These are phyloP conservation scores for Acholoe squamosa DNA, from an alignment of 2,888 invertebrate genomes.

Conservation along the genomic window DNA sequence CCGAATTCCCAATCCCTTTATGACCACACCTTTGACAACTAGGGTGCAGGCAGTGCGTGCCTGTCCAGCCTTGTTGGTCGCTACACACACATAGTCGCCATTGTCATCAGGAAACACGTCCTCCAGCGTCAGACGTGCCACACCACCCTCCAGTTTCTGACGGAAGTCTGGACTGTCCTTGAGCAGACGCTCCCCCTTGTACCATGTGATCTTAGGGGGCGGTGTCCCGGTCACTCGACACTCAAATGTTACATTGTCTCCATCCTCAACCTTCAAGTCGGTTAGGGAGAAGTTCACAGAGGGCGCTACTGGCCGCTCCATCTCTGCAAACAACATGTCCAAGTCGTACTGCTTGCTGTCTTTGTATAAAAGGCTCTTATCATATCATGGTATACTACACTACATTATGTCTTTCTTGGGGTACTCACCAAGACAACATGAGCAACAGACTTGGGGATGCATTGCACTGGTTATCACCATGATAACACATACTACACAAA, in stretches of 20 bases:
- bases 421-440: no score
- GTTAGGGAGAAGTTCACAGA: not conserved
- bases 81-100: conserved; percentile 76
- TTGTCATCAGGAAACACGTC: conserved; percentile 72
- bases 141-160: conserved; percentile 72
- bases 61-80: conserved; percentile 74
- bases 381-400: no score
- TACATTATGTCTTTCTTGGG: no score
- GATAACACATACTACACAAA: no score
- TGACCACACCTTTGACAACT: conserved; percentile 58
- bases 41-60: conserved; percentile 66
- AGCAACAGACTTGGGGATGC: no score
- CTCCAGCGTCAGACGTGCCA: conserved; percentile 74
- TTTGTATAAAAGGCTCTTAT: no score
- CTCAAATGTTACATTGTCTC: conserved; percentile 74
- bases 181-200: conserved; percentile 45
- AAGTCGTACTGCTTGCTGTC: not conserved
- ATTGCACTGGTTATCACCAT: no score
- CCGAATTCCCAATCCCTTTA: not conserved
- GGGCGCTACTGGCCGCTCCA: conserved; percentile 45
- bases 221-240: conserved; percentile 78
- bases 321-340: conserved; percentile 44
- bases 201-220: conserved; percentile 71
- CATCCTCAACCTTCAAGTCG: conserved; percentile 71
- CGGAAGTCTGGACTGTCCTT: conserved; percentile 39